Evolutionary conservation across 2,113 vertebrate genomes (phyloP).

Genomic region (Proteles cristata): DNA sequence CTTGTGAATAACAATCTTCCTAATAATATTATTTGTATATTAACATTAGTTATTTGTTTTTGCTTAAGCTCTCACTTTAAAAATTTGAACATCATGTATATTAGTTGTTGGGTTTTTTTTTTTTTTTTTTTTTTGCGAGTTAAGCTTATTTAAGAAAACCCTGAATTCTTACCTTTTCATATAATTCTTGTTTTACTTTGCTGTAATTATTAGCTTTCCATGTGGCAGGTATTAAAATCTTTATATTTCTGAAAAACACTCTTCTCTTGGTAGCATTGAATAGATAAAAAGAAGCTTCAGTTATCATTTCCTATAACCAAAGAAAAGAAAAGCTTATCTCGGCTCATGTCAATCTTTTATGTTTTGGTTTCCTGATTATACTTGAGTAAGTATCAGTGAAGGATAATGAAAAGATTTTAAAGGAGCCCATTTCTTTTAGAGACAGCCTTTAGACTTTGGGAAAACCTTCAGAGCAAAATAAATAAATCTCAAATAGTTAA

Average conservation of each 20-base stretch:
- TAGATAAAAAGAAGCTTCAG: conserved; percentile 83
- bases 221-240: conserved; percentile 83
- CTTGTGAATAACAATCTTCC: neutral
- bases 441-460: neutral
- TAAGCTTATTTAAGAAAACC: neutral
- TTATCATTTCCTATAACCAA: conserved; percentile 84
- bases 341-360: neutral
- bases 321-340: conserved; percentile 50
- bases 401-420: conserved; percentile 16
- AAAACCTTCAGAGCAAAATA: neutral
- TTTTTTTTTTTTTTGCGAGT: neutral
- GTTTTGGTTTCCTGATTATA: neutral
- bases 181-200: conserved; percentile 78
- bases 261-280: conserved; percentile 84
- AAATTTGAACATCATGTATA: neutral
- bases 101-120: neutral
- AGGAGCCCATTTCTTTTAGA: neutral
- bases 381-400: neutral
- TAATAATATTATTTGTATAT: neutral
- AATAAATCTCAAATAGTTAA: neutral
- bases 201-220: conserved; percentile 78
- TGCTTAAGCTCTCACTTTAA: conserved; percentile 6
- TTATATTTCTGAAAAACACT: conserved; percentile 83
- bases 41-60: neutral
- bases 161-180: conserved; percentile 80